phyloP scores from a whole-genome alignment of 2,113 vertebrate species.

The Rhynchopsitta pachyrhyncha region DNA sequence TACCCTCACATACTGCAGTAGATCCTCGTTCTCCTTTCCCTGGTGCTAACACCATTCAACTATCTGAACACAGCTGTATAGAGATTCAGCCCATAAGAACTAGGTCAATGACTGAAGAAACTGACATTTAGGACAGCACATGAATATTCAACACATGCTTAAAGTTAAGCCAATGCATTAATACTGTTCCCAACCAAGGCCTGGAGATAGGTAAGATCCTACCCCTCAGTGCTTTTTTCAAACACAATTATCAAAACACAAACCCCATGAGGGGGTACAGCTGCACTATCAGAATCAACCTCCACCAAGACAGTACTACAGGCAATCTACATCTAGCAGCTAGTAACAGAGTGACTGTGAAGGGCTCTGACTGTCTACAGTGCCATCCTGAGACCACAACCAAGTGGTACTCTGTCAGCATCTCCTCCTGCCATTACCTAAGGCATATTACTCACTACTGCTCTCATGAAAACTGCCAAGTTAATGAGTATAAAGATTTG shows the following conservation, averaged over 20 bases:
- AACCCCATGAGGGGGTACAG: accelerated
- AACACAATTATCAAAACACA: neutral
- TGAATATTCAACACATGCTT: neutral
- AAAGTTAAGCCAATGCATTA: neutral
- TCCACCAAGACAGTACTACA: neutral
- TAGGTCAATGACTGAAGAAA: neutral
- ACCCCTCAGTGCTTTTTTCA: neutral
- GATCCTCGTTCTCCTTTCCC: neutral
- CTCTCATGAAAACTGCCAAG: neutral
- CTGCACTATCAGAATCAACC: neutral
- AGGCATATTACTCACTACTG: neutral
- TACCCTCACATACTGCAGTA: neutral
- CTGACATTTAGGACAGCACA: neutral
- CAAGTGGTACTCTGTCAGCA: neutral
- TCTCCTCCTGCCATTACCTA: neutral
- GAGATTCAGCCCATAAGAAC: neutral
- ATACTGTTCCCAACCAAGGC: neutral
- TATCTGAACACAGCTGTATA: neutral
- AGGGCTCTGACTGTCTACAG: neutral
- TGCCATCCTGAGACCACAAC: neutral
- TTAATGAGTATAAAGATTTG: neutral
- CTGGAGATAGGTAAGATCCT: neutral
- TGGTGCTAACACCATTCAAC: neutral
- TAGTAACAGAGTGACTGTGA: neutral
- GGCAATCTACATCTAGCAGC: neutral